These are phyloP conservation scores for Hemicordylus capensis DNA, from an alignment of 2,113 vertebrate species.

Conservation along the genomic window DNA sequence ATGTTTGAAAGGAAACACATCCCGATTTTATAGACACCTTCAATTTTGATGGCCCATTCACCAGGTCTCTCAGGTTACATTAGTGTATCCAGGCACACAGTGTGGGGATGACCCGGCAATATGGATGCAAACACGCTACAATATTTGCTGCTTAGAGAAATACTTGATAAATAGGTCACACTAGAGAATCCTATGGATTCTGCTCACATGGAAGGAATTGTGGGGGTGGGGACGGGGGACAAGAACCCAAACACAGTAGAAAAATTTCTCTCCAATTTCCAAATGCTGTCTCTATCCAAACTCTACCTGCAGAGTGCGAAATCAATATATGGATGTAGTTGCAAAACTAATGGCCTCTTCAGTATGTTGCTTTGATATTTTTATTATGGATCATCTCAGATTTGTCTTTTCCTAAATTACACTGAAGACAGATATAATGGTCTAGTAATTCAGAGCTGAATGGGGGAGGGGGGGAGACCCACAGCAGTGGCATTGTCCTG, in stretches of 20 bases:
- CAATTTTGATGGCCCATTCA: neutral
- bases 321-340: conserved; percentile 65
- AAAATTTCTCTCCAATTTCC: conserved; percentile 57
- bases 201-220: neutral
- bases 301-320: conserved; percentile 28
- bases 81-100: neutral
- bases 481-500: conserved; percentile 26
- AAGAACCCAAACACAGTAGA: conserved; percentile 17
- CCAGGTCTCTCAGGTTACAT: neutral
- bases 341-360: conserved; percentile 67
- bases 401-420: conserved; percentile 59
- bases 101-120: neutral
- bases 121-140: neutral
- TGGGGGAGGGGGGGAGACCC: neutral
- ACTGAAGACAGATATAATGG: conserved; percentile 6
- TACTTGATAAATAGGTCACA: conserved; percentile 39
- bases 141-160: conserved; percentile 21
- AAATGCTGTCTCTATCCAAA: conserved; percentile 59
- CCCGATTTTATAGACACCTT: neutral
- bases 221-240: neutral
- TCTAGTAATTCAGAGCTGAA: conserved; percentile 16
- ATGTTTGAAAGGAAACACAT: neutral
- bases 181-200: conserved; percentile 38
- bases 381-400: conserved; percentile 38
- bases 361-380: conserved; percentile 38